Conservation (phyloP, 1,140 invertebrate genomes). For the Brachionus manjavacas region DNA sequence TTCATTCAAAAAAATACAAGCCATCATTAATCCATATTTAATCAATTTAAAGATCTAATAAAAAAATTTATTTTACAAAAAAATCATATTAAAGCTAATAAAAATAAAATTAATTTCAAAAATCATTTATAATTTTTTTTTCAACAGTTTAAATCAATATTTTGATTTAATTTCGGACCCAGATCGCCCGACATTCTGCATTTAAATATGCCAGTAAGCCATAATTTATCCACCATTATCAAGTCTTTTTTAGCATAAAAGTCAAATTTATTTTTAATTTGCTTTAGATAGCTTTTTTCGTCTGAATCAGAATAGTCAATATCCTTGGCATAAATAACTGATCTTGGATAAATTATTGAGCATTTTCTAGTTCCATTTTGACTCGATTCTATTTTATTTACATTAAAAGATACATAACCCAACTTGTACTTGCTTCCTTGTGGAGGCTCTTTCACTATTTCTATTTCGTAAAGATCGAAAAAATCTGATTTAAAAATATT, state of each 20-base stretch:
- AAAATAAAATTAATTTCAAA: neutral
- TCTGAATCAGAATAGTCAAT: neutral
- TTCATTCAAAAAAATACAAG: no score
- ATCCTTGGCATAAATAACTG: neutral
- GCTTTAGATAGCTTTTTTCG: neutral
- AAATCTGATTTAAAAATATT: neutral
- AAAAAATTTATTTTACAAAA: neutral
- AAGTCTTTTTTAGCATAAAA: neutral
- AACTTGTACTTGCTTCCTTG: neutral
- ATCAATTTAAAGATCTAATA: no score
- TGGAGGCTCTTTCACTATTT: neutral
- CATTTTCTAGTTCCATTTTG: neutral
- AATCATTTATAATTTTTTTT: no score
- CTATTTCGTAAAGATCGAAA: neutral
- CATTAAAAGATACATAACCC: neutral
- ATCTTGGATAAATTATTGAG: neutral
- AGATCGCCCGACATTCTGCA: constrained; percentile 8
- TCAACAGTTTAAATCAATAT: neutral
- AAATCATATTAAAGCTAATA: neutral
- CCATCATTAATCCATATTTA: no score
- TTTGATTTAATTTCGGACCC: neutral
- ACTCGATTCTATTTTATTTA: neutral
- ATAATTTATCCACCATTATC: constrained; percentile 3
- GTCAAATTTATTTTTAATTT: neutral
- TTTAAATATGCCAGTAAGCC: constrained; percentile 16